Conservation (phyloP, 2,888 invertebrate species). For the Hemithea aestivaria region DNA sequence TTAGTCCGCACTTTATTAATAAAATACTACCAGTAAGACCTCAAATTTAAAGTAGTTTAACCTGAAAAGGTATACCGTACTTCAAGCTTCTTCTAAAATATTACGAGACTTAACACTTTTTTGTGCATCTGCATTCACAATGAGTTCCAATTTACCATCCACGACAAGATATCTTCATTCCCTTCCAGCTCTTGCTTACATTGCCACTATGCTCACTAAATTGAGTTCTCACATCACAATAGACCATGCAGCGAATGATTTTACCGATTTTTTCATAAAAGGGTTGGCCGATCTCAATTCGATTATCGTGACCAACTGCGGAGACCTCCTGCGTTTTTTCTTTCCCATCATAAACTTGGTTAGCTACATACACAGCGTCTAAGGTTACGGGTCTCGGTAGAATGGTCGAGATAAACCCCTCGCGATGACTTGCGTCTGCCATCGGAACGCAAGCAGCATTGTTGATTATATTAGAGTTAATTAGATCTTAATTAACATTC, state of each 20-base stretch:
- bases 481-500: constrained; percentile 79
- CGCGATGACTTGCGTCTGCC: constrained; percentile 73
- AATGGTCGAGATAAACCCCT: constrained; percentile 51
- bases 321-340: constrained; percentile 36
- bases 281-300: constrained; percentile 76
- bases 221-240: constrained; percentile 79
- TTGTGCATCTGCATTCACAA: not conserved
- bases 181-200: constrained; percentile 55
- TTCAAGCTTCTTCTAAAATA: no score
- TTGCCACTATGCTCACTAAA: constrained; percentile 60
- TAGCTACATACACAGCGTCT: constrained; percentile 10
- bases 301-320: constrained; percentile 59
- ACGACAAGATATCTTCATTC: constrained; percentile 63
- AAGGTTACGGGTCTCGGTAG: constrained; percentile 55
- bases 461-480: constrained; percentile 79
- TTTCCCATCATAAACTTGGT: constrained; percentile 22
- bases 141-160: constrained; percentile 21
- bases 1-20: no score
- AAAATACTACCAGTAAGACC: no score
- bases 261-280: constrained; percentile 73
- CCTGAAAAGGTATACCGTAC: no score
- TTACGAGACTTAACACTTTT: no score
- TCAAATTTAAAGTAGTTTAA: no score
- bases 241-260: constrained; percentile 63
- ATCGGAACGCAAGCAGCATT: constrained; percentile 73